Conservation (phyloP, 2,888 invertebrate genomes). For the Sycophila texana region DNA sequence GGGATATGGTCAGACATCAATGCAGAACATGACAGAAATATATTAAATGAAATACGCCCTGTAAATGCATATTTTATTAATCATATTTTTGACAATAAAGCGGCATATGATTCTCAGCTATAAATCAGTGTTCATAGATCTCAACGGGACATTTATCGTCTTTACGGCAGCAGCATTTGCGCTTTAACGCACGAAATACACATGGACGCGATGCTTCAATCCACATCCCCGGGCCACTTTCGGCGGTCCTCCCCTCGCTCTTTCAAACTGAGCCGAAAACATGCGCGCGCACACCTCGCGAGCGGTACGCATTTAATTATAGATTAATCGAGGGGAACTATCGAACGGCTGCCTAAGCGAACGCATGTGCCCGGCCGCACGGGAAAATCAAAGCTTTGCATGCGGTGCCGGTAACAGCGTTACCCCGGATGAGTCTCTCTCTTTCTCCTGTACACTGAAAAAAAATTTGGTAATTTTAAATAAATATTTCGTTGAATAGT, state of each 20-base stretch:
- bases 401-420: background rate
- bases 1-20: no score
- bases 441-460: background rate
- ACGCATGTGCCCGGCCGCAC: background rate
- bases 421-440: background rate
- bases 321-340: conserved; percentile 45
- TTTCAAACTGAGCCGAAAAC: background rate
- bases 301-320: conserved; percentile 41
- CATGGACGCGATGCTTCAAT: background rate
- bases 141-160: no score
- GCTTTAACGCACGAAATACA: no score
- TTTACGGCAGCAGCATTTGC: no score
- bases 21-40: no score
- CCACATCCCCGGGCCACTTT: background rate
- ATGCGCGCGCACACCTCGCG: conserved; percentile 15
- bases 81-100: no score
- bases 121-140: no score
- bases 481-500: no score
- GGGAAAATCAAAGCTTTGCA: conserved; percentile 30
- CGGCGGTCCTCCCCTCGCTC: background rate
- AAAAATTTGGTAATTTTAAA: no score
- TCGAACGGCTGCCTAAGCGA: conserved; percentile 7
- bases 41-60: no score
- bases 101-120: no score
- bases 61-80: no score